Percentiles rank a stretch among this genome's conserved stretches.
phyloP scores from a whole-genome alignment of 2,797 vertebrate species.

The Chlorospingus flavigularis region DNA sequence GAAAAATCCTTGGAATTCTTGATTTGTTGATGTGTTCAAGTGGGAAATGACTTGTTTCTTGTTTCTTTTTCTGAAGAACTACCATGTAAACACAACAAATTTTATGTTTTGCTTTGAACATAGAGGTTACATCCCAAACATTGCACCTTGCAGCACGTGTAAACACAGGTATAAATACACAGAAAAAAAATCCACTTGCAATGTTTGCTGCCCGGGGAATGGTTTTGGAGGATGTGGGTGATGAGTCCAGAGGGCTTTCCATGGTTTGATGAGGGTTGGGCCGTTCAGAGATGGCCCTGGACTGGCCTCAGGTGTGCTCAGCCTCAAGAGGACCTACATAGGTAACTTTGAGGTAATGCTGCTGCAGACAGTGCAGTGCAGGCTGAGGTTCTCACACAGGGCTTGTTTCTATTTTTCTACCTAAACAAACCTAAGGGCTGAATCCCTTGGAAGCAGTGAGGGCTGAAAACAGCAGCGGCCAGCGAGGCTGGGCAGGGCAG shows the following conservation, averaged over 20 bases:
- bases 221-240: not conserved
- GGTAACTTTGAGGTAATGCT: not conserved
- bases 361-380: not conserved
- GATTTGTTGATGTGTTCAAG: not conserved
- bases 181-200: not conserved
- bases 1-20: not conserved
- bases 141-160: accelerated
- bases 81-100: not conserved
- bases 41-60: not conserved
- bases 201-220: not conserved
- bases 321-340: not conserved
- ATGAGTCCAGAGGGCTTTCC: not conserved
- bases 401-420: not conserved
- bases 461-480: not conserved
- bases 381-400: not conserved
- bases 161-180: not conserved
- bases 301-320: not conserved
- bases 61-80: not conserved
- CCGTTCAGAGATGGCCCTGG: accelerated
- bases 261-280: accelerated
- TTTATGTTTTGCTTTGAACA: not conserved
- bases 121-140: not conserved
- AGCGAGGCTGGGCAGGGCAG: not conserved
- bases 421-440: not conserved
- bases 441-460: not conserved